Conservation (phyloP, 2,888 invertebrate species). For the Calameuta filiformis region DNA sequence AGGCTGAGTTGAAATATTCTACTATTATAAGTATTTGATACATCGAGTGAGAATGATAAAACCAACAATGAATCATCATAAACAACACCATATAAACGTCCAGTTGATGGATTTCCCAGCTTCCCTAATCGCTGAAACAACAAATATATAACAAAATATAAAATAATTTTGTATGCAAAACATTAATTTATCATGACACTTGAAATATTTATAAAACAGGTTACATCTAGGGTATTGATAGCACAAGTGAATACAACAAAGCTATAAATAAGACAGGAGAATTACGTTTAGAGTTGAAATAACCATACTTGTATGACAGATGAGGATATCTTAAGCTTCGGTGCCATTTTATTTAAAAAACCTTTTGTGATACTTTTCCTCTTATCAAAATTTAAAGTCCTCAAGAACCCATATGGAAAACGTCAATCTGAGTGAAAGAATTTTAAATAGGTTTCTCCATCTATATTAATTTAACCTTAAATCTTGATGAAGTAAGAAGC, state of each 20-base stretch:
- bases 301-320: neutral
- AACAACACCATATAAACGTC: constrained; percentile 73
- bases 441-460: neutral
- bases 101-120: neutral
- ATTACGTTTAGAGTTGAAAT: neutral
- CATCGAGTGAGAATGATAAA: constrained; percentile 73
- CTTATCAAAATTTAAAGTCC: neutral
- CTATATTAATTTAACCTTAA: neutral
- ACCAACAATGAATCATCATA: constrained; percentile 78
- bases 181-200: neutral
- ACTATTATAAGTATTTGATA: constrained; percentile 68
- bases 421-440: neutral
- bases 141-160: neutral
- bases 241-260: neutral
- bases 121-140: neutral
- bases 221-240: neutral
- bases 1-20: constrained; percentile 73
- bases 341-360: neutral
- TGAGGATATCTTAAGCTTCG: neutral
- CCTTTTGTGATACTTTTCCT: neutral
- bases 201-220: neutral
- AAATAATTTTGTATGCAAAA: neutral
- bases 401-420: neutral
- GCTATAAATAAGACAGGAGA: neutral
- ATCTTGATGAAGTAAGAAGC: neutral